Percentiles rank a stretch among this genome's conserved stretches.
These are phyloP conservation scores for Brassicogethes aeneus DNA, from an alignment of 2,888 invertebrate species.

Conservation along the genomic window DNA sequence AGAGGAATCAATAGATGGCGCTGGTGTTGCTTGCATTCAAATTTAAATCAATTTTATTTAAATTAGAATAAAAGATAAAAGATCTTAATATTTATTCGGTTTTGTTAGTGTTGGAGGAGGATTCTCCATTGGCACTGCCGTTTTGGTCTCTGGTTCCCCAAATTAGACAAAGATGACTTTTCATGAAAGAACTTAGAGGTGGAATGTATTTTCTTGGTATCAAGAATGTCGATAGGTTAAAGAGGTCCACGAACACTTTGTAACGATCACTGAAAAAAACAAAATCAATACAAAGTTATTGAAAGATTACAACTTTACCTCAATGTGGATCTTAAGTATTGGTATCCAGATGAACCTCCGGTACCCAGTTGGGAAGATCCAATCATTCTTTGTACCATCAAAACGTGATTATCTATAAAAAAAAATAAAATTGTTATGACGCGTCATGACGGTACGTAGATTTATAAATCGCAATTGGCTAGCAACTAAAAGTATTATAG, in stretches of 20 bases:
- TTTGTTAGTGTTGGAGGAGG: too few relatives aligned
- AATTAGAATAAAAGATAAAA: too few relatives aligned
- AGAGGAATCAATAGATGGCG: too few relatives aligned
- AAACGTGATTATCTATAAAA: slow-evolving; percentile 87
- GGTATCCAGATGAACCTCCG: slow-evolving; percentile 97
- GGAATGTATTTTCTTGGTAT: slow-evolving; percentile 90
- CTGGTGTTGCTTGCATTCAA: too few relatives aligned
- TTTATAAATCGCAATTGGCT: too few relatives aligned
- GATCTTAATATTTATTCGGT: too few relatives aligned
- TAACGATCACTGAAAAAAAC: slow-evolving; percentile 85
- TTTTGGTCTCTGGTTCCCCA: slow-evolving; percentile 37
- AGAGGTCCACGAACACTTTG: slow-evolving; percentile 95
- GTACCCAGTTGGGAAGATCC: slow-evolving; percentile 94
- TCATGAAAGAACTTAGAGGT: slow-evolving; percentile 75
- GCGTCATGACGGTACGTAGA: neutral
- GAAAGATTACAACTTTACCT: slow-evolving; percentile 51
- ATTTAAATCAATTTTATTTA: too few relatives aligned
- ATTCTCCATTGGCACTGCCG: neutral
- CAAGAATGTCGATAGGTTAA: slow-evolving; percentile 93
- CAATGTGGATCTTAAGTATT: slow-evolving; percentile 91
- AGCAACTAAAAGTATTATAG: too few relatives aligned
- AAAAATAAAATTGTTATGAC: neutral
- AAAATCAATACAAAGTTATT: slow-evolving; percentile 1
- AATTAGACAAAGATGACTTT: slow-evolving; percentile 55
- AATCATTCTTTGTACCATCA: slow-evolving; percentile 98